Conservation (phyloP, 2,888 invertebrate genomes). For the Rhimphoctona megacephalus region DNA sequence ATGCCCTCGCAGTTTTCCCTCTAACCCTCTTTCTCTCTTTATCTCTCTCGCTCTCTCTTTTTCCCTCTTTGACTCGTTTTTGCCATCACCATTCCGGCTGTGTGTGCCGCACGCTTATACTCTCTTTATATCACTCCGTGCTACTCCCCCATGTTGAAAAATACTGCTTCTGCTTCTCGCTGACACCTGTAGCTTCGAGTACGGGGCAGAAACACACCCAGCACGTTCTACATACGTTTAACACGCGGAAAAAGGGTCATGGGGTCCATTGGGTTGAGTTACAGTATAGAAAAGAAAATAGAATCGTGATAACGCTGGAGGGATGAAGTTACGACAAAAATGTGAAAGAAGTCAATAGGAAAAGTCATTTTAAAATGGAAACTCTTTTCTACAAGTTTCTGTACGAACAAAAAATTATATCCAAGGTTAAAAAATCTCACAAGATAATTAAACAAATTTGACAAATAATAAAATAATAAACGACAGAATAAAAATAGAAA, state of each 20-base stretch:
- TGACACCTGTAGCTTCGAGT: conserved; percentile 84
- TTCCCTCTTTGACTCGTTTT: conserved; percentile 72
- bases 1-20: conserved; percentile 72
- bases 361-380: background rate
- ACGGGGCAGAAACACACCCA: conserved; percentile 47
- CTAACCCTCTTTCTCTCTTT: conserved; percentile 72
- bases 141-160: conserved; percentile 82
- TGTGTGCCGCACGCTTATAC: conserved; percentile 68
- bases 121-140: conserved; percentile 74
- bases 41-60: conserved; percentile 55
- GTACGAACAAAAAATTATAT: background rate
- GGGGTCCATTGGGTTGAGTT: conserved; percentile 26
- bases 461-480: background rate
- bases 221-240: conserved; percentile 82
- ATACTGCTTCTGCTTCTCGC: conserved; percentile 82
- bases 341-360: background rate
- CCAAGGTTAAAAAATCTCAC: background rate
- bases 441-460: background rate
- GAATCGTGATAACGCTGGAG: conserved; percentile 43
- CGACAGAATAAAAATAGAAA: background rate
- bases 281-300: conserved; percentile 60
- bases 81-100: conserved; percentile 47
- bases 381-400: background rate
- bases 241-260: conserved; percentile 65
- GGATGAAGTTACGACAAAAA: conserved; percentile 38